A percentile compares a stretch with the other conserved stretches of the same genome.
Evolutionary conservation across 2,113 vertebrate genomes (phyloP).

Genomic region (Vulpes ferrilata): DNA sequence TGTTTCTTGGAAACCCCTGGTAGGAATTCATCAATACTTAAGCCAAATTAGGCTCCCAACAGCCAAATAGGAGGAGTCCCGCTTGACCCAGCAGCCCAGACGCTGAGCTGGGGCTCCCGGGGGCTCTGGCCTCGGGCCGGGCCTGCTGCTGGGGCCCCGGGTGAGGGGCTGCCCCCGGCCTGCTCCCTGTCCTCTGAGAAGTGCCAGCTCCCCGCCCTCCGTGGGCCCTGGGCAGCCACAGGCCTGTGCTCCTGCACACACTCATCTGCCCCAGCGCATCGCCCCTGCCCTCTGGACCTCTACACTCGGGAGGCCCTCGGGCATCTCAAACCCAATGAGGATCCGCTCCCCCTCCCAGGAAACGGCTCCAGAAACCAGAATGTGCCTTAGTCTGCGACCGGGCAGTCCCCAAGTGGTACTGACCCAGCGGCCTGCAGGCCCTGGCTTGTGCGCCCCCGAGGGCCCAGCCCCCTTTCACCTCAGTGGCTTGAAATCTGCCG

Average conservation of each 20-base stretch:
- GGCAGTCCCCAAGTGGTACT: neutral
- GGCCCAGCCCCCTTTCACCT: neutral
- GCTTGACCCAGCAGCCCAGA: neutral
- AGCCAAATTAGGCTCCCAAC: neutral
- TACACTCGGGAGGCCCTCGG: neutral
- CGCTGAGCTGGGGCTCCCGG: rapidly evolving
- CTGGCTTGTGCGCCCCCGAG: rapidly evolving
- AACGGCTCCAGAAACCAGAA: neutral
- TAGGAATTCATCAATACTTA: neutral
- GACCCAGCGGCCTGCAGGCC: rapidly evolving
- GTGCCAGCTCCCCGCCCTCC: neutral
- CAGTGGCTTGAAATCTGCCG: neutral
- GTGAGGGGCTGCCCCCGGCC: neutral
- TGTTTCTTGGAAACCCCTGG: neutral
- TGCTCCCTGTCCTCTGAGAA: neutral
- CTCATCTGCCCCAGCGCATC: rapidly evolving
- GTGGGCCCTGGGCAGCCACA: neutral
- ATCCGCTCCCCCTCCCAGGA: neutral
- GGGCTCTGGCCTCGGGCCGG: neutral
- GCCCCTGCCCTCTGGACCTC: rapidly evolving
- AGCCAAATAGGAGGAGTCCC: neutral
- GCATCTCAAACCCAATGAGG: neutral
- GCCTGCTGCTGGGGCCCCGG: rapidly evolving
- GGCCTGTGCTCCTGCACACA: rapidly evolving
- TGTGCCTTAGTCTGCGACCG: neutral